phyloP scores from a whole-genome alignment of 2,113 vertebrate genomes.

The Circaetus cinerascens region DNA sequence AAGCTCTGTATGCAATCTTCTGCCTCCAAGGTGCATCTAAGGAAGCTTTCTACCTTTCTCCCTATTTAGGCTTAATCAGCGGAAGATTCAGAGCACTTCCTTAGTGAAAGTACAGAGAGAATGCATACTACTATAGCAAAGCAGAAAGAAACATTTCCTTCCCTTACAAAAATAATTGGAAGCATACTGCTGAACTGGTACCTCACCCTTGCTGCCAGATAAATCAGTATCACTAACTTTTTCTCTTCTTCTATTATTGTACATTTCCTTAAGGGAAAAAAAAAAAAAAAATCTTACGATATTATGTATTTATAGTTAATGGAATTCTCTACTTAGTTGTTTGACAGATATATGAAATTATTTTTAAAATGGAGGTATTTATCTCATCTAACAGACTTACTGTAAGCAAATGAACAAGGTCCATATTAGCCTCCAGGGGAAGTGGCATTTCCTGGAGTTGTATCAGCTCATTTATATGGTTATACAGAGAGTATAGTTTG shows the following conservation, averaged over 20 bases:
- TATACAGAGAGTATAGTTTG: conserved; percentile 90
- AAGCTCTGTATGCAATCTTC: background rate
- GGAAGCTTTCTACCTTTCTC: background rate
- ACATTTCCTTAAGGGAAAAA: background rate
- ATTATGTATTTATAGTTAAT: background rate
- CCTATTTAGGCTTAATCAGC: background rate
- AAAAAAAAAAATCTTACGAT: background rate
- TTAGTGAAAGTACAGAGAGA: background rate
- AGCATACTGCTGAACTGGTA: background rate
- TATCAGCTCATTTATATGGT: conserved; percentile 90
- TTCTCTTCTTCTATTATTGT: background rate
- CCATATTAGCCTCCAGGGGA: conserved; percentile 91
- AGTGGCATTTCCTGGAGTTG: conserved; percentile 90
- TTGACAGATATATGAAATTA: background rate
- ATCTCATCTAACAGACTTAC: conserved; percentile 68
- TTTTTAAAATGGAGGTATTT: background rate
- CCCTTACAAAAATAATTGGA: background rate
- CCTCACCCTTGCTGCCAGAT: background rate
- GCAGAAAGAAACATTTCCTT: background rate
- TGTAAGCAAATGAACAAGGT: conserved; percentile 92
- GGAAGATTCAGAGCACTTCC: background rate
- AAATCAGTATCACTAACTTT: background rate
- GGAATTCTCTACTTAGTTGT: background rate
- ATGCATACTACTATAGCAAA: background rate
- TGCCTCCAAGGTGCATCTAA: background rate